Base-by-base conservation (phyloP, 2,888 invertebrate species). In the Pseudococcus jackbeardsleyi region DNA sequence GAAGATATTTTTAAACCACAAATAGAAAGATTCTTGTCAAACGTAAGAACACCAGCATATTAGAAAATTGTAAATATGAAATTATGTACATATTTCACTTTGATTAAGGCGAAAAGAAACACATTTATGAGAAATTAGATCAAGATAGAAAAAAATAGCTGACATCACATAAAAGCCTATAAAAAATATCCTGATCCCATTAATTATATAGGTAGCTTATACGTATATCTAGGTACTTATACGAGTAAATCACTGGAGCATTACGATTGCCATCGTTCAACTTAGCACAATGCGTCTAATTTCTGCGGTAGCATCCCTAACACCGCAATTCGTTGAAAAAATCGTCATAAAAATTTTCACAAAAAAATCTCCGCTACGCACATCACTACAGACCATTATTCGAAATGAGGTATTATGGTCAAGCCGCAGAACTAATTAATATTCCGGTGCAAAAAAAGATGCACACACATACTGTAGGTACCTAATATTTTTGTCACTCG, bases 371-470 rank as follows among this genome's bases (percentile, higher is more conserved):
- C 12, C 26, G 12, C 26, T 33, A 72, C 68, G 19, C 64, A 72
- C 68, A 72, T 6, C 33, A 6, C 26, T 3, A 59, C 59, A 12
- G 68, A 72, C 33, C 11, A 72, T 33, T 33, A 72, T 15, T 33
- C 68, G 68, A 72, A 72, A 33, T 17, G 26, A 72, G 68, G 68
- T 72, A 72, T 33, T 72, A 72, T 72, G 68, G 68, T 72, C 68
- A 72, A 72, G 68, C 68, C 68, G 68, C 68, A 72, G 68, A 72
- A 72, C 68, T 72, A 72, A 72, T 72, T 72, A 72, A 72, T 72
- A 72, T 33, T 72, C 68, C 33, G 68, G 68, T 72, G 33, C 5
- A 72, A 26, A 72, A 72, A 72, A 33, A 72, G 26, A 33, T 3
- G 26, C 26, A 33, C 26, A 72, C 68, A 12, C 12, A 68, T 68